Evolutionary conservation across 2,797 vertebrate genomes (phyloP), one percentile per base, ranked within the genome.

Genomic region (Alauda arvensis): DNA sequence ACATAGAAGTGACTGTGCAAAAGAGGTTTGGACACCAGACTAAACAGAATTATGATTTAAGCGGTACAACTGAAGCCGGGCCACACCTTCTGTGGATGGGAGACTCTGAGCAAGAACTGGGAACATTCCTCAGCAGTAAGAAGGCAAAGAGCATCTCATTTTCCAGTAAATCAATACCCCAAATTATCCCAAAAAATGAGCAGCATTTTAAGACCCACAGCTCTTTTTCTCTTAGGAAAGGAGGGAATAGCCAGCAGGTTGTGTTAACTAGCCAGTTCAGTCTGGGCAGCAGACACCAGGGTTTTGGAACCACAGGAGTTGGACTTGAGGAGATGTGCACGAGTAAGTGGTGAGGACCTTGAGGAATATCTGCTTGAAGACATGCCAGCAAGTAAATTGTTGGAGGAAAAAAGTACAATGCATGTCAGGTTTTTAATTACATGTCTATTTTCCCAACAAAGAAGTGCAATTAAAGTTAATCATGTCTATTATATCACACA

Each of bases 401-500:
- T 25, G 43, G 60, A 83, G 88, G 72, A 88, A 92, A 87, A 93
- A 85, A 83, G 83, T 81, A 88, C 66, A 83, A 83, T 2, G 63
- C 80, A 77, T 87, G 89, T 94, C 90, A 89, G 84, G 75, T 94
- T 94, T 94, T 95, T 95, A 94, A 95, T 96, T 95, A 93, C 85
- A 83, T 56, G 65, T 96, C 94, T 95, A 75, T 93, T 92, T 95
- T 87, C 91, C 83, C 71, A 95, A 94, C 92, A 95, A 95, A 95
- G 81, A 85, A 91, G 87, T 53, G 66, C 71, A 94, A 95, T 94
- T 96, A 92, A 95, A 89, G 80, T 90, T 94, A 94, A 95, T 95
- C 59, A 91, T 91, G 92, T 89, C 90, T 92, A 90, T 92, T 93
- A 63, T 91, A 92, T 87, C 93, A 92, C 75, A 93, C 86, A 95